Conservation (phyloP, 37 sponge, comb jelly and placozoan genomes). For the Diacarnus erythraeanus region DNA sequence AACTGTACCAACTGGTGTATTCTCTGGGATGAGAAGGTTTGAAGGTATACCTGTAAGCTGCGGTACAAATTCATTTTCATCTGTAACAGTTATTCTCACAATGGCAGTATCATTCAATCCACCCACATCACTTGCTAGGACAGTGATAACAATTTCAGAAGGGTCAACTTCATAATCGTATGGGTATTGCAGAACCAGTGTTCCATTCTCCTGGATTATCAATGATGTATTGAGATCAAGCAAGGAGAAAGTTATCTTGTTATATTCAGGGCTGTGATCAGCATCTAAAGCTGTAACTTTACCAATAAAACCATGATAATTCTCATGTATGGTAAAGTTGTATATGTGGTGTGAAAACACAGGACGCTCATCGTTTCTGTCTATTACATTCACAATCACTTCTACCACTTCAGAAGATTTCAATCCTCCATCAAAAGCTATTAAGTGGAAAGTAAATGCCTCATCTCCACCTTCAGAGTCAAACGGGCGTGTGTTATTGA, state of each 20-base stretch:
- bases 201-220: conserved; percentile 21
- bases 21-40: conserved; percentile 47
- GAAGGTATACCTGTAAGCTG: conserved; percentile 8
- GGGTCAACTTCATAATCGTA: conserved; percentile 47
- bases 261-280: conserved; percentile 25
- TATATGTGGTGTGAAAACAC: conserved; percentile 17
- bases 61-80: conserved; percentile 44
- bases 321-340: conserved; percentile 27
- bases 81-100: conserved; percentile 27
- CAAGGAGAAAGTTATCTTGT: conserved; percentile 23
- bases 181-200: conserved; percentile 14
- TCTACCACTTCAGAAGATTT: conserved; percentile 24
- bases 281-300: conserved; percentile 32
- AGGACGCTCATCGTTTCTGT: conserved; percentile 52
- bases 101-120: conserved; percentile 22
- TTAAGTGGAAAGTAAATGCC: conserved; percentile 20
- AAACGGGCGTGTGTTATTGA: conserved; percentile 48
- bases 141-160: conserved; percentile 7
- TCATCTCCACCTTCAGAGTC: conserved; percentile 40
- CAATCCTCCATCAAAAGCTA: conserved; percentile 58
- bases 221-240: neutral
- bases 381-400: conserved; percentile 33
- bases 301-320: conserved; percentile 3
- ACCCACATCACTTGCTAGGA: conserved; percentile 47
- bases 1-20: conserved; percentile 23